Evolutionary conservation across 2,113 vertebrate genomes (phyloP), one percentile per base, ranked within the genome.

Genomic region (Butorides virescens): DNA sequence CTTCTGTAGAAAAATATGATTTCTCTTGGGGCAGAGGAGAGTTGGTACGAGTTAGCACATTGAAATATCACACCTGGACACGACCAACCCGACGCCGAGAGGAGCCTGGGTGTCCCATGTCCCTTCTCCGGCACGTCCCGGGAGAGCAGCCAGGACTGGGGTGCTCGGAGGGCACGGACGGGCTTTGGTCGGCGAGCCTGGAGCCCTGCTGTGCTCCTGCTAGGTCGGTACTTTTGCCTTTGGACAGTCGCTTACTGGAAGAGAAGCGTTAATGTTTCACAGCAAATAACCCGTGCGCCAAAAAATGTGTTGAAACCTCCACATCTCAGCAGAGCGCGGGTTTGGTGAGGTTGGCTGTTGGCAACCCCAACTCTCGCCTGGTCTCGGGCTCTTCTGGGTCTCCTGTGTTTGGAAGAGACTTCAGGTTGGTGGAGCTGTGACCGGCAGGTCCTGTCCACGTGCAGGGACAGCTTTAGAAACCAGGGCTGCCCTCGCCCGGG

Each of bases 201-300:
- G 25, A 18, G 29, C 34, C 22, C 26, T 4, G 3, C 44, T 7
- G 1, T 32, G 46, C 66, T 75, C 80, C 72, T 74, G 30, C 61
- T 26, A 5, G 15, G 3, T 34, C 4, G 1, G 0, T 16, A 0
- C 42, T 53, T 53, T 62, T 10, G 20, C 11, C 0, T 26, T n/a
- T 42, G 39, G 22, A 0, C 13, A 5, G 15, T 37, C 27, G 0
- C 52, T 17, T 47, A 0, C 1, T 58, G 20, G 32, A 25, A 36
- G 16, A 32, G 23, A 77, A 70, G 34, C 2, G 44, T 36, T 73
- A 22, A 2, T 32, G 6, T 76, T 93, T 63, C 59, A 46, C n/a
- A n/a, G 63, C 44, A 61, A 76, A 68, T n/a, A 63, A 89, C 12
- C 58, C 42, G 34, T 3, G 23, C 66, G 37, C 14, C 9, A 62